phyloP scores from a whole-genome alignment of 92 coral and sea anemone genomes.

The Umimayanthus kanabou region DNA sequence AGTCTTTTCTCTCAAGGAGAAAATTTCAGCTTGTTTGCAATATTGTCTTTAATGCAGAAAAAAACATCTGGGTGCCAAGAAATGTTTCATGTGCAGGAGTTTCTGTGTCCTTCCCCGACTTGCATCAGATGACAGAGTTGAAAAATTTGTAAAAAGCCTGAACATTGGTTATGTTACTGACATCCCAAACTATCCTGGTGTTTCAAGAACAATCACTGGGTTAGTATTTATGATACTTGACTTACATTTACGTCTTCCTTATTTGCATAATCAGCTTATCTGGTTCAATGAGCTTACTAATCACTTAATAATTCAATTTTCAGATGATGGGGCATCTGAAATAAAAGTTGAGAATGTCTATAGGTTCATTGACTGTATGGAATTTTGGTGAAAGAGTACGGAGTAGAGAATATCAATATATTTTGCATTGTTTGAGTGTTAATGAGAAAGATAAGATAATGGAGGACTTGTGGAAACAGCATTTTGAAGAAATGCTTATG shows the following conservation, averaged over 20 bases:
- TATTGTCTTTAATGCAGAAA: constrained; percentile 50
- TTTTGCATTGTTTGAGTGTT: constrained; percentile 35
- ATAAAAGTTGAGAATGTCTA: constrained; percentile 38
- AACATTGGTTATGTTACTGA: constrained; percentile 39
- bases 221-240: constrained; percentile 63
- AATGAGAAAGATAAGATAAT: constrained; percentile 33
- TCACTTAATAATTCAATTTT: constrained; percentile 41
- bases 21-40: constrained; percentile 48
- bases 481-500: constrained; percentile 32
- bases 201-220: constrained; percentile 74
- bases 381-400: constrained; percentile 42
- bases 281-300: constrained; percentile 41
- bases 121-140: constrained; percentile 31
- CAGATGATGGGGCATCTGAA: constrained; percentile 50
- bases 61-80: constrained; percentile 57
- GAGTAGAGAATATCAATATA: constrained; percentile 44
- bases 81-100: constrained; percentile 53
- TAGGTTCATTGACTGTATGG: constrained; percentile 38
- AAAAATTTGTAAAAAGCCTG: constrained; percentile 58
- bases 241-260: constrained; percentile 45
- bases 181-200: constrained; percentile 58
- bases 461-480: constrained; percentile 44
- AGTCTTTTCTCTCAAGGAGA: constrained; percentile 39
- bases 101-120: constrained; percentile 21
- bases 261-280: constrained; percentile 4